Evolutionary conservation across 1,140 invertebrate species (phyloP).

Genomic region (Drosophila leontia): DNA sequence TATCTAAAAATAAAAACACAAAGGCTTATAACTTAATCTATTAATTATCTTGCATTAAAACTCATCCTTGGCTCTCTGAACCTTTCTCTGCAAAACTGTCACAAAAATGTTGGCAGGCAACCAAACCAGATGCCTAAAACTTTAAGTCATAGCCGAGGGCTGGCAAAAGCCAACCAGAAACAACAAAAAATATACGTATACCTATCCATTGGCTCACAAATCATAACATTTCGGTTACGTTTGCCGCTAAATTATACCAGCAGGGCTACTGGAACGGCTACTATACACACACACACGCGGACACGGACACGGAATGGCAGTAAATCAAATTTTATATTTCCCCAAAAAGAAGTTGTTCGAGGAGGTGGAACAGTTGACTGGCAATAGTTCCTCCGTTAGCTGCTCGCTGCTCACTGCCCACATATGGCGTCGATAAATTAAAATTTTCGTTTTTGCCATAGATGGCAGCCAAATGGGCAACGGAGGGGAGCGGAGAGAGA

Average conservation of each 20-base stretch:
- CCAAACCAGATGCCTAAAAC: conserved; percentile 21
- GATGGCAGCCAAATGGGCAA: conserved; percentile 6
- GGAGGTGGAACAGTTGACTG: conserved; percentile 15
- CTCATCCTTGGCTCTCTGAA: background rate
- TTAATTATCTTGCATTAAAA: background rate
- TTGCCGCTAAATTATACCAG: conserved; percentile 76
- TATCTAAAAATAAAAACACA: no score
- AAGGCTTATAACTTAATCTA: background rate
- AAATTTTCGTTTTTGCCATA: conserved; percentile 74
- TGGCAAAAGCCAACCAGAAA: conserved; percentile 22
- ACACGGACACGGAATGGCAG: conserved; percentile 56
- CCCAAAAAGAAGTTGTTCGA: conserved; percentile 68
- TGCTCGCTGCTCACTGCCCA: conserved; percentile 68
- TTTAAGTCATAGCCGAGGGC: conserved; percentile 52
- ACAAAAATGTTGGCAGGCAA: conserved; percentile 13
- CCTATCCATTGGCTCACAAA: conserved; percentile 77
- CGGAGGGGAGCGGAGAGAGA: conserved; percentile 7
- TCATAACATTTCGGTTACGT: conserved; percentile 78
- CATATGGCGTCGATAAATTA: conserved; percentile 84
- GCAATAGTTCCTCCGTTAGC: conserved; percentile 22
- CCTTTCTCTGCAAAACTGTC: conserved; percentile 13
- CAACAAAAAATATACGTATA: conserved; percentile 27
- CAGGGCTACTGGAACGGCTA: conserved; percentile 42
- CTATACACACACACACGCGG: conserved; percentile 6
- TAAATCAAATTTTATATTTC: conserved; percentile 84